Conservation (phyloP, 30 jellyfish, hydroid and myxozoan genomes). For the Morbakka virulenta region DNA sequence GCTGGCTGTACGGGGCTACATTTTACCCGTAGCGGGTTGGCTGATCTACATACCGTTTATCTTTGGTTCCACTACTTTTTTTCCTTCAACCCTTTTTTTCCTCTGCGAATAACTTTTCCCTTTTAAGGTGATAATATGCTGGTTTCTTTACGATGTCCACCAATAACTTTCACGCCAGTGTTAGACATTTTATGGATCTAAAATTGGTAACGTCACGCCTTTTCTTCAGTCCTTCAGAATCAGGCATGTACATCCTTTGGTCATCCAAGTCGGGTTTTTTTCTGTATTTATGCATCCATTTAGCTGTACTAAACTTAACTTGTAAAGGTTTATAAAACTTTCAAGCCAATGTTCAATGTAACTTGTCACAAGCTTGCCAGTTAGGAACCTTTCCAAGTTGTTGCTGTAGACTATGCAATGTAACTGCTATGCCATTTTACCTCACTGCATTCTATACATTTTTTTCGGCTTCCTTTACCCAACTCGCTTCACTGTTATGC, state of each 20-base stretch:
- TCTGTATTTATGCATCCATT: too few relatives aligned
- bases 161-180: conserved; percentile 10
- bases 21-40: too few relatives aligned
- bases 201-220: conserved; percentile 34
- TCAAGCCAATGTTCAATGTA: too few relatives aligned
- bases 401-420: neutral
- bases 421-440: neutral
- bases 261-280: too few relatives aligned
- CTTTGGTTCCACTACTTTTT: conserved; percentile 14
- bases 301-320: too few relatives aligned
- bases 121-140: conserved; percentile 2
- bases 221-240: conserved; percentile 20
- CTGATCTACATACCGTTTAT: too few relatives aligned
- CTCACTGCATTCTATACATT: neutral
- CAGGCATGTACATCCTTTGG: too few relatives aligned
- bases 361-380: conserved; percentile 35
- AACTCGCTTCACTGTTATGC: conserved; percentile 46
- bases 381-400: neutral
- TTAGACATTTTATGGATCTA: conserved; percentile 32
- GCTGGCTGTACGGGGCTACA: too few relatives aligned
- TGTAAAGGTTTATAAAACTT: too few relatives aligned
- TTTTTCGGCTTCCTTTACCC: conserved; percentile 5
- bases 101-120: too few relatives aligned
- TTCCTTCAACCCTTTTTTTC: conserved; percentile 39
- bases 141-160: conserved; percentile 3